These are phyloP conservation scores for Drosophila rufa DNA, from an alignment of 1,140 invertebrate genomes.

Conservation along the genomic window DNA sequence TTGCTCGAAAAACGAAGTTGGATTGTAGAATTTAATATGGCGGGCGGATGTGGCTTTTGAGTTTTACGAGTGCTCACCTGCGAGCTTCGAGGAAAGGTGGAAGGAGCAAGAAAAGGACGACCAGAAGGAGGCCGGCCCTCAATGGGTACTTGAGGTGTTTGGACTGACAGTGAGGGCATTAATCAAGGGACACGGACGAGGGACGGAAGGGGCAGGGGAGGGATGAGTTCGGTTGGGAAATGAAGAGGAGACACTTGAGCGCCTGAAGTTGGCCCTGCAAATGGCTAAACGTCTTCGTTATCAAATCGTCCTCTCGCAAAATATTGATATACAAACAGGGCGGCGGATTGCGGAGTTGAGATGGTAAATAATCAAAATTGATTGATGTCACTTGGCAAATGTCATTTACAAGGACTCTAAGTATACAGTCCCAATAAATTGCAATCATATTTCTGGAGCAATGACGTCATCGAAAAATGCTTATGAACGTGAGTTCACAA, in stretches of 20 bases:
- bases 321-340: constrained; percentile 45
- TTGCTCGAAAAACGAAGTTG: constrained; percentile 47
- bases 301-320: constrained; percentile 41
- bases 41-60: constrained; percentile 59
- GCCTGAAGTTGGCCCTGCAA: constrained; percentile 48
- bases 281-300: constrained; percentile 56
- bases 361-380: constrained; percentile 32
- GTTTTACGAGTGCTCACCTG: constrained; percentile 48
- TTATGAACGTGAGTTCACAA: constrained; percentile 36
- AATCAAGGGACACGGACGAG: constrained; percentile 24
- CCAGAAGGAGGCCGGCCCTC: constrained; percentile 10
- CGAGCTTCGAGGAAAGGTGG: constrained; percentile 20
- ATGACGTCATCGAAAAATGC: constrained; percentile 47
- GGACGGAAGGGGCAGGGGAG: not conserved
- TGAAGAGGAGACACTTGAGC: constrained; percentile 36
- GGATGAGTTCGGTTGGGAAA: constrained; percentile 2
- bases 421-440: constrained; percentile 22
- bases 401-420: not conserved
- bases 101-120: not conserved
- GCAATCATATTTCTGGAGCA: constrained; percentile 25
- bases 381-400: constrained; percentile 33
- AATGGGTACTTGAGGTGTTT: constrained; percentile 50
- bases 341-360: constrained; percentile 20
- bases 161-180: constrained; percentile 52
- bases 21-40: constrained; percentile 60